phyloP scores from a whole-genome alignment of 1,140 invertebrate genomes.

The Rhopalosiphum padi region DNA sequence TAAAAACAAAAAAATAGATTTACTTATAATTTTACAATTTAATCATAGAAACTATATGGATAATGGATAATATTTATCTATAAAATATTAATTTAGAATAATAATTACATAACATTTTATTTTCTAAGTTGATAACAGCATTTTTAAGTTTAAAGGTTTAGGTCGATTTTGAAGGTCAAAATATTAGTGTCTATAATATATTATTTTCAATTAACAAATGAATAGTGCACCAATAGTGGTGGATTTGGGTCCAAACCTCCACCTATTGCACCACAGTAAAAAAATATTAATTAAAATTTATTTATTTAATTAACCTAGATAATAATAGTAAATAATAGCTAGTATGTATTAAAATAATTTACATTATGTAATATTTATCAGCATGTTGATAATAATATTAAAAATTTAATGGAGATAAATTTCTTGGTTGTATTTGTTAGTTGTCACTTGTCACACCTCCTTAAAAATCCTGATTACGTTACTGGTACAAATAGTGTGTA shows the following conservation, averaged over 20 bases:
- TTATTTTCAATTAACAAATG: not conserved
- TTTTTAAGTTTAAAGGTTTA: conserved; percentile 38
- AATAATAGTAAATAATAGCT: not conserved
- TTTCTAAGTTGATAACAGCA: not conserved
- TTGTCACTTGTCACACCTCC: not conserved
- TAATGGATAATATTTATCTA: not conserved
- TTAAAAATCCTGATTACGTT: not conserved
- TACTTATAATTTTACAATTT: not conserved
- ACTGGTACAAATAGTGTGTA: not conserved
- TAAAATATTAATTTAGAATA: conserved; percentile 19
- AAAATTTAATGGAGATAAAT: not conserved
- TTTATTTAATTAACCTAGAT: not conserved
- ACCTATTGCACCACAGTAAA: not conserved
- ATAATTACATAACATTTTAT: not conserved
- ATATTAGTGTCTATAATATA: not conserved
- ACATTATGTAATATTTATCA: not conserved
- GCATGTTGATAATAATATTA: not conserved
- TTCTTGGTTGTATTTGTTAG: not conserved
- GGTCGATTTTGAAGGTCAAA: conserved; percentile 30
- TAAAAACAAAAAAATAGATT: not conserved
- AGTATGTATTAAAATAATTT: not conserved
- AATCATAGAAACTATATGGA: not conserved
- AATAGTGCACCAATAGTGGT: not conserved
- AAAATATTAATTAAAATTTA: not conserved
- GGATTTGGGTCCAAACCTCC: not conserved